Evolutionary conservation across 2,113 vertebrate species (phyloP), one percentile per base, ranked within the genome.

Genomic region (Hydrochoerus hydrochaeris): DNA sequence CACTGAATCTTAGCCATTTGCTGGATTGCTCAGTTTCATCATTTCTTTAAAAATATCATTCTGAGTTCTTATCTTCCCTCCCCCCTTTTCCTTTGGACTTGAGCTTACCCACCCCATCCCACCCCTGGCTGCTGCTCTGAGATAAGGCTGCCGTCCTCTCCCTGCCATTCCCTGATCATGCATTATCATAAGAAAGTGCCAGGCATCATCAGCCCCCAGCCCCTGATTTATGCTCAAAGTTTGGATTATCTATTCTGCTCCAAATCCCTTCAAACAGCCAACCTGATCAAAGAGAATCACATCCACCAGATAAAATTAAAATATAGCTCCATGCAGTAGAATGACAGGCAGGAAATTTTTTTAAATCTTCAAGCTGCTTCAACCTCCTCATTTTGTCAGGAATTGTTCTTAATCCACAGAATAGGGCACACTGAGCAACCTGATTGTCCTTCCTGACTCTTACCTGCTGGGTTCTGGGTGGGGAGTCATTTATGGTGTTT

Each of bases 261-360:
- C 97, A 99, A 99, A 99, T 99, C 99, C 99, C 99, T 99, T 99
- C 99, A 99, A 99, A 99, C 98, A 98, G 98, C 98, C 96, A 98
- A 78, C 97, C 60, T 98, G 99, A 99, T 99, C 99, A 99, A 99
- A 99, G 98, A 98, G 98, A 98, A 96, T 95, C 97, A 87, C 90
- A 97, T 98, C 98, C 98, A 85, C 73, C 98, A 98, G 99, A 99
- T 99, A 99, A 98, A 99, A 99, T 97, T 98, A 97, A 97, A 98
- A 98, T 98, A 97, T 98, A 95, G 94, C 97, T 94, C 98, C 60
- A 0, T 97, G 98, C 96, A 82, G 86, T 92, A 97, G 97, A 98
- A 98, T 98, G 98, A 98, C 98, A 96, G 90, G 75, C 87, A 87
- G 87, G 80, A 78, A 46, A 88, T 73, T 57, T 92, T 92, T 94